Evolutionary conservation across 2,888 invertebrate species (phyloP).

Genomic region (Drosophila barbarae): DNA sequence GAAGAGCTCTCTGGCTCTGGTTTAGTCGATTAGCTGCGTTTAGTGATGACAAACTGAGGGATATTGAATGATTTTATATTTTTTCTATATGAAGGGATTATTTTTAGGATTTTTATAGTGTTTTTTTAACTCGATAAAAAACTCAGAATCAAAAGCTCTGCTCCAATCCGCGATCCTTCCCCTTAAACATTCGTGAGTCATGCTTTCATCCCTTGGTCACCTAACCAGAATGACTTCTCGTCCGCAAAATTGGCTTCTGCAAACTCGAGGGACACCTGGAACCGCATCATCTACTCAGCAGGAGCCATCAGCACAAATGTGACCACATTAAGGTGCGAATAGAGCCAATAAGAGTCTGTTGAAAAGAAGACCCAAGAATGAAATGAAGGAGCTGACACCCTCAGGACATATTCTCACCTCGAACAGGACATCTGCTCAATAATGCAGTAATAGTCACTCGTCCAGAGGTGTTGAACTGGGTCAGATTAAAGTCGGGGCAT

Average conservation of each 20-base stretch:
- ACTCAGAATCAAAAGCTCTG: too few relatives aligned
- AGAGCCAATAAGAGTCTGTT: constrained; percentile 25
- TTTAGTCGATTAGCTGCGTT: constrained; percentile 31
- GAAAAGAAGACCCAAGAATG: not conserved
- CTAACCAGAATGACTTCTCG: not conserved
- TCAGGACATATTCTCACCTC: constrained; percentile 15
- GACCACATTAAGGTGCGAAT: constrained; percentile 61
- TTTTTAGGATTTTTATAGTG: too few relatives aligned
- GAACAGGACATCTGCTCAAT: constrained; percentile 47
- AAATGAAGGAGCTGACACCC: not conserved
- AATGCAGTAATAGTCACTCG: constrained; percentile 38
- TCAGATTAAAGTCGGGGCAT: constrained; percentile 41
- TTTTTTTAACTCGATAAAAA: too few relatives aligned
- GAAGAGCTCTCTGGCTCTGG: constrained; percentile 22
- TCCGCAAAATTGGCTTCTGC: constrained; percentile 24
- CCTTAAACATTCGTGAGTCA: constrained; percentile 1
- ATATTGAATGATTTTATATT: not conserved
- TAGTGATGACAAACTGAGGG: constrained; percentile 15
- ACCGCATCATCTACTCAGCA: constrained; percentile 33
- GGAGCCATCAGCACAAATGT: constrained; percentile 53
- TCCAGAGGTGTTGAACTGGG: constrained; percentile 49
- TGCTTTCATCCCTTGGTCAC: constrained; percentile 6
- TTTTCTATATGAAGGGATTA: not conserved
- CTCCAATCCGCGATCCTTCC: not conserved
- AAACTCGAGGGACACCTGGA: constrained; percentile 14